Percentiles rank a stretch among this genome's conserved stretches.
These are phyloP conservation scores for Acanthosepion lycidas DNA, from an alignment of 2,888 invertebrate genomes.

Conservation along the genomic window DNA sequence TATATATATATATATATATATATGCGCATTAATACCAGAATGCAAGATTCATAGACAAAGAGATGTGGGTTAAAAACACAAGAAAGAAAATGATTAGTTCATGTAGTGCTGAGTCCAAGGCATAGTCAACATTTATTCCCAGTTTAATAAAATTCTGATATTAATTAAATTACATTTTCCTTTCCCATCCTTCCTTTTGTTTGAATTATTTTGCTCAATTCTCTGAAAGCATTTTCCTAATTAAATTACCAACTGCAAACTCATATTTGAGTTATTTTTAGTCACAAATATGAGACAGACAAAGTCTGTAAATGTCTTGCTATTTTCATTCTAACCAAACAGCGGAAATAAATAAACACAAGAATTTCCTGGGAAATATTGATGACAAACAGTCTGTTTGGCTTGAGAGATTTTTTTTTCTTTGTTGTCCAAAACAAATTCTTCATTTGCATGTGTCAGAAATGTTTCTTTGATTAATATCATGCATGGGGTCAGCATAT, in stretches of 20 bases:
- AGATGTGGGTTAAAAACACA: too few species aligned
- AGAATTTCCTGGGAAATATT: neutral
- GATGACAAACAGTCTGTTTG: neutral
- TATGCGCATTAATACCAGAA: too few species aligned
- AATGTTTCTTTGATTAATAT: too few species aligned
- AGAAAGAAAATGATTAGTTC: neutral
- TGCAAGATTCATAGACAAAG: too few species aligned
- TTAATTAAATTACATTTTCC: neutral
- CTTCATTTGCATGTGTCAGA: too few species aligned
- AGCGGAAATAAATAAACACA: neutral
- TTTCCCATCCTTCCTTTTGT: neutral
- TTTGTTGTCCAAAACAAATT: too few species aligned
- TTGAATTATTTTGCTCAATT: neutral
- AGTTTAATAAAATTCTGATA: conserved; percentile 8
- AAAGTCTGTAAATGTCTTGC: neutral
- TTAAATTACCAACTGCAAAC: conserved; percentile 9
- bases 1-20: too few species aligned
- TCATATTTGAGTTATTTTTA: neutral
- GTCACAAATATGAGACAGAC: neutral
- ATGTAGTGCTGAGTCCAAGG: neutral
- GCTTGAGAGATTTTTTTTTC: too few species aligned
- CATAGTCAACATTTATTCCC: conserved; percentile 1
- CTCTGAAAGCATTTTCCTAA: neutral
- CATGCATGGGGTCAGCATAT: too few species aligned
- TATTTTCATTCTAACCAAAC: neutral